Conservation (phyloP, 2,797 vertebrate genomes). For the Melanotaenia parkinsoni region DNA sequence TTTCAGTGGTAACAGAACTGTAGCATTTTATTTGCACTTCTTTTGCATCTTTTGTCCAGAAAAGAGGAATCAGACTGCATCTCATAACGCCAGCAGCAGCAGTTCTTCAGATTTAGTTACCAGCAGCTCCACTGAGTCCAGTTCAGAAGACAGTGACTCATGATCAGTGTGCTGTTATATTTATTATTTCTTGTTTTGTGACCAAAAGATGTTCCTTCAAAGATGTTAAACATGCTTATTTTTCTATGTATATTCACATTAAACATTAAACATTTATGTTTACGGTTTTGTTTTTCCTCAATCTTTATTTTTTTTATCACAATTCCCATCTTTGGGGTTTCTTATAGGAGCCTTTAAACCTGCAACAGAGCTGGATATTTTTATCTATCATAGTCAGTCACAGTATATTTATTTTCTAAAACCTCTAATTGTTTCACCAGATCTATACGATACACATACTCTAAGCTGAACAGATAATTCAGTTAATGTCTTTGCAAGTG, state of each 20-base stretch:
- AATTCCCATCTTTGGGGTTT: conserved; percentile 25
- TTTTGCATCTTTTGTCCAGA: conserved; percentile 74
- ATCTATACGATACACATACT: too few relatives aligned
- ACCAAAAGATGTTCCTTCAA: conserved; percentile 12
- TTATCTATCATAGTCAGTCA: too few relatives aligned
- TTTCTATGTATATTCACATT: conserved; percentile 39
- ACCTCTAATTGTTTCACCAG: too few relatives aligned
- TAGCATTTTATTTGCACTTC: not conserved
- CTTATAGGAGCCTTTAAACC: conserved; percentile 27
- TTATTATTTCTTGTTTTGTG: conserved; percentile 35
- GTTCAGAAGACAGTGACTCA: conserved; percentile 91
- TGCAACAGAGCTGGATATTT: not conserved
- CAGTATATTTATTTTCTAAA: too few relatives aligned
- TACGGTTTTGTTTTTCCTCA: conserved; percentile 3
- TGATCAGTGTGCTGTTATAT: conserved; percentile 32
- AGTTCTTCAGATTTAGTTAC: conserved; percentile 89
- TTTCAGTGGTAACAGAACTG: not conserved
- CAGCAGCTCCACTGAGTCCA: conserved; percentile 89
- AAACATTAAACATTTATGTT: conserved; percentile 19
- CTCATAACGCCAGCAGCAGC: conserved; percentile 81
- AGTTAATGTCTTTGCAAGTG: not conserved
- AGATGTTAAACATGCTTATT: conserved; percentile 20
- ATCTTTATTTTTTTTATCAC: not conserved
- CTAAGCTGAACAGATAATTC: not conserved
- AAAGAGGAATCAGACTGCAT: conserved; percentile 76